Evolutionary conservation across 2,113 vertebrate genomes (phyloP).

Genomic region (Gulo gulo): DNA sequence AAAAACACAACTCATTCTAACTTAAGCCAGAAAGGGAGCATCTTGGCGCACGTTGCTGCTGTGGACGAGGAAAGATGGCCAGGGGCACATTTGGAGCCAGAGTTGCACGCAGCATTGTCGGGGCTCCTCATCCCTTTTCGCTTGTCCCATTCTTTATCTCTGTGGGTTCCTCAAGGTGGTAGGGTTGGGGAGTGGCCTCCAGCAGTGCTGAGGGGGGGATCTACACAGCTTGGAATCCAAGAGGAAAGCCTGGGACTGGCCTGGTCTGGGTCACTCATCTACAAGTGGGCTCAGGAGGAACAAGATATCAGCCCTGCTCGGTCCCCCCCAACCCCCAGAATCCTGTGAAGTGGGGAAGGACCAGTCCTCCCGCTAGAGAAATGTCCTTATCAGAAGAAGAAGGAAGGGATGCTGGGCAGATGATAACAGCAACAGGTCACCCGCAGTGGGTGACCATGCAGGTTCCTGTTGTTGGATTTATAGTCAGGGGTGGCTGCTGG

Average conservation of each 20-base stretch:
- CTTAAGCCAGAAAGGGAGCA: background rate
- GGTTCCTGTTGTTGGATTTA: background rate
- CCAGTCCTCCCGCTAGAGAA: background rate
- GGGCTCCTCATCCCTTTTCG: background rate
- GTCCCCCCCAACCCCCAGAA: background rate
- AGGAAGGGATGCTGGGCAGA: background rate
- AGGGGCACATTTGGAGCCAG: background rate
- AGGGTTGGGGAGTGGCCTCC: background rate
- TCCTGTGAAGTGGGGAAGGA: no score
- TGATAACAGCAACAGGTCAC: background rate
- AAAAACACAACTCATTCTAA: background rate
- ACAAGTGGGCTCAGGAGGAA: background rate
- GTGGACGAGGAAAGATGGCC: background rate
- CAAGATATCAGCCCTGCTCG: background rate
- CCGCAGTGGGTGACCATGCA: background rate
- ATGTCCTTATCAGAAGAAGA: background rate
- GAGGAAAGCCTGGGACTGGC: background rate
- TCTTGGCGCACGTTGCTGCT: background rate
- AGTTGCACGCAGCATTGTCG: background rate
- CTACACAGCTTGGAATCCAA: background rate
- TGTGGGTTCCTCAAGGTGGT: background rate
- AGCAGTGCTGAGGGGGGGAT: background rate
- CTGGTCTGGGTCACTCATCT: background rate
- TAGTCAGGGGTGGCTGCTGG: background rate
- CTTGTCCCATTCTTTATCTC: background rate